phyloP scores from a whole-genome alignment of 2,888 invertebrate species.

The Pyrochroa serraticornis region DNA sequence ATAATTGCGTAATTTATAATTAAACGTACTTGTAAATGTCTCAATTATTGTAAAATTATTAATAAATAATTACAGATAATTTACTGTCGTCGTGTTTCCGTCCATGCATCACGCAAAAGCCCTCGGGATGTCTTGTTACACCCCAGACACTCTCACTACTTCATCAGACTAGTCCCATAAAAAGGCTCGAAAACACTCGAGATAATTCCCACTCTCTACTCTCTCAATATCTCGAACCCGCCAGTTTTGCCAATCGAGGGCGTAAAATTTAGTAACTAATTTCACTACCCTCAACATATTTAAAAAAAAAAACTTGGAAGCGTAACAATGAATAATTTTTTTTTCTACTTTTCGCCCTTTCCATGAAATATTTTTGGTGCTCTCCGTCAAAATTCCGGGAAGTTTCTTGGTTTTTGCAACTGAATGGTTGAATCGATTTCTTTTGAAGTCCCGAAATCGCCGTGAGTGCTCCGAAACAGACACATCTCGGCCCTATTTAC shows the following conservation, averaged over 20 bases:
- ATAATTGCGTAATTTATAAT: constrained; percentile 39
- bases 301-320: too few relatives aligned
- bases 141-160: too few relatives aligned
- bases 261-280: too few relatives aligned
- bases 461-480: constrained; percentile 6
- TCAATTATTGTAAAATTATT: constrained; percentile 41
- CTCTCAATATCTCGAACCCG: too few relatives aligned
- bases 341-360: too few relatives aligned
- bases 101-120: constrained; percentile 9
- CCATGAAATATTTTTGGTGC: neutral
- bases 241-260: too few relatives aligned
- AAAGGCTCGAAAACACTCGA: too few relatives aligned
- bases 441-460: constrained; percentile 2
- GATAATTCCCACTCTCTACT: too few relatives aligned
- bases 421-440: constrained; percentile 5
- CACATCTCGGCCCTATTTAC: constrained; percentile 11
- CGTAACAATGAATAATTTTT: too few relatives aligned
- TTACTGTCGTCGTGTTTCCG: constrained; percentile 4
- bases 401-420: neutral
- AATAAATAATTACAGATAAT: constrained; percentile 37
- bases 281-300: too few relatives aligned
- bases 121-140: constrained; percentile 2
- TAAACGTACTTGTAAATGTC: constrained; percentile 46
- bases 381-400: too few relatives aligned
- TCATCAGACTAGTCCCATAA: too few relatives aligned